Base-by-base conservation (phyloP, 2,888 invertebrate genomes). In the Acleris emargana region DNA sequence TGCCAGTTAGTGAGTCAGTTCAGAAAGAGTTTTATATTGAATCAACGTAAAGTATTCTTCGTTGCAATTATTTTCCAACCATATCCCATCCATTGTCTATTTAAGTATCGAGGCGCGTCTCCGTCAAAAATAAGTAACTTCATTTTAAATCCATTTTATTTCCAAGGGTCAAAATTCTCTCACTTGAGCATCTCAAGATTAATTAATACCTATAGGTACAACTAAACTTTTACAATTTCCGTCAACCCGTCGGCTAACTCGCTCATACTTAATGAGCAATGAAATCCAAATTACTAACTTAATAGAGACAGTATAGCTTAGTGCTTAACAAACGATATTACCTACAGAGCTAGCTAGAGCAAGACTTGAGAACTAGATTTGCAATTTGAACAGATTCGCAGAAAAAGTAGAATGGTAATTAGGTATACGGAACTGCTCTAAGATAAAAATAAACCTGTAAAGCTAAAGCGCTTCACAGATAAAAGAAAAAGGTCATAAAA, bases 151-250 rank as follows among this genome's bases (percentile, higher is more conserved):
- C 9, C 32, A n/a, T n/a, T n/a, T n/a, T n/a, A n/a, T n/a, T n/a
- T n/a, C n/a, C 22, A 22, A 22, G 22, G 22, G 22, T 22, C 22
- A 22, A 22, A 4, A 22, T 16, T n/a, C n/a, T 42, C 13, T 42
- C 42, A 42, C 13, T 16, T 1, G 7, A 43, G 13, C 5, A 45
- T n/a, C 6, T 17, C 45, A 64, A 64, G 58, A 70, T 69, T 69
- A 69, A 71, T 69, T 71, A 69, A 71, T 72, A 69, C 53, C 45
- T 16, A n/a, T n/a, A n/a, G n/a, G n/a, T n/a, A 45, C n/a, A 63
- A 57, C 42, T 47, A 72, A 75, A 76, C 69, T 76, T 74, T 70
- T 62, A 71, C 66, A 73, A 76, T 72, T 72, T 71, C 67, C 62
- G 64, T 62, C 20, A 16, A 38, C 25, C 52, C 43, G 54, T 20